Conservation (phyloP, 2,888 invertebrate genomes). For the Tigriopus californicus region DNA sequence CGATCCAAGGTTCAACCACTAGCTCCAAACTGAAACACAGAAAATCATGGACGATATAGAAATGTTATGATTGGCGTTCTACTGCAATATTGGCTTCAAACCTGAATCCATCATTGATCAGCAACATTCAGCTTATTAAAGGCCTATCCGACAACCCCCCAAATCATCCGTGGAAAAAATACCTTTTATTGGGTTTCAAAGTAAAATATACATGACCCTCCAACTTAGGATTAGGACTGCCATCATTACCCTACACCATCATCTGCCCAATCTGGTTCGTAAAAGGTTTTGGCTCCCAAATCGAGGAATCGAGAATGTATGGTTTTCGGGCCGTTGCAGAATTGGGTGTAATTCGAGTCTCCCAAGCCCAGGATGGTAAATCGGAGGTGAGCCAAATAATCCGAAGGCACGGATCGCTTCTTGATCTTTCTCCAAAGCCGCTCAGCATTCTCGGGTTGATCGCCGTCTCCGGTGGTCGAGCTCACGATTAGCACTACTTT, state of each 20-base stretch:
- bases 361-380: constrained; percentile 36
- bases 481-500: constrained; percentile 29
- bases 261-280: constrained; percentile 33
- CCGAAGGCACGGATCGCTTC: constrained; percentile 26
- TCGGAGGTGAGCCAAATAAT: constrained; percentile 27
- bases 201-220: too few species aligned
- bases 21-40: too few species aligned
- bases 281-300: constrained; percentile 32
- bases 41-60: too few species aligned
- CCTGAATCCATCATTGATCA: too few species aligned
- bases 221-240: too few species aligned
- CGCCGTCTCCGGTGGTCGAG: constrained; percentile 39
- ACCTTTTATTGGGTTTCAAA: too few species aligned
- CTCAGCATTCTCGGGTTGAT: constrained; percentile 30
- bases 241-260: constrained; percentile 34
- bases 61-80: too few species aligned
- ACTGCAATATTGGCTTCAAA: too few species aligned
- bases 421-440: constrained; percentile 29
- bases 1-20: too few species aligned
- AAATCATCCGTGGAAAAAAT: too few species aligned
- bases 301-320: constrained; percentile 28
- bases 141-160: too few species aligned
- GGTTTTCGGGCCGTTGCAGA: constrained; percentile 33
- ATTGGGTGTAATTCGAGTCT: constrained; percentile 37
- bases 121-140: too few species aligned